phyloP scores from a whole-genome alignment of 2,888 invertebrate genomes.

The Eurois occulta region DNA sequence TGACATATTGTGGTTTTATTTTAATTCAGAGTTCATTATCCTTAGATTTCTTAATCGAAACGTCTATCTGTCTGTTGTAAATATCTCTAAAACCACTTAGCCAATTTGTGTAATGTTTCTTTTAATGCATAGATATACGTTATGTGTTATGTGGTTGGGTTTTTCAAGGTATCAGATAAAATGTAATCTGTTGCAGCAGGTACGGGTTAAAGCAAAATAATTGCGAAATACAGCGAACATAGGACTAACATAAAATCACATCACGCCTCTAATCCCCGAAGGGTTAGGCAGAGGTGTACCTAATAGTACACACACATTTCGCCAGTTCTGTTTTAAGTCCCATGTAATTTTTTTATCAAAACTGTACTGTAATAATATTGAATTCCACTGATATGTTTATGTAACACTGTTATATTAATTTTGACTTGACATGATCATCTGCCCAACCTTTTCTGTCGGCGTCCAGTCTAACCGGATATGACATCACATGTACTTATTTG shows the following conservation, averaged over 20 bases:
- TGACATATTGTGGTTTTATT: conserved; percentile 10
- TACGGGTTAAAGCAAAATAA: neutral
- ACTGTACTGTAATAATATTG: too few species aligned
- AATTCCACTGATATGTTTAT: too few species aligned
- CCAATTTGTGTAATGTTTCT: neutral
- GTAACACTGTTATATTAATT: too few species aligned
- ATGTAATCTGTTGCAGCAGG: neutral
- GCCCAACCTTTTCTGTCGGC: too few species aligned
- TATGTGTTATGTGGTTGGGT: neutral
- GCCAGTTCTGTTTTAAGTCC: too few species aligned
- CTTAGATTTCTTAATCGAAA: neutral
- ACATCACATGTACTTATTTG: too few species aligned
- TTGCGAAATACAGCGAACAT: neutral
- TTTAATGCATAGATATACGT: neutral
- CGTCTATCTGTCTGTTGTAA: neutral
- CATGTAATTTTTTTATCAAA: too few species aligned
- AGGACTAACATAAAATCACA: too few species aligned
- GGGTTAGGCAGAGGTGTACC: too few species aligned
- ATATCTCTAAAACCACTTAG: neutral
- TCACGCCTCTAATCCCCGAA: neutral
- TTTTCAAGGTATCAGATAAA: neutral
- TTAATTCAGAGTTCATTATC: conserved; percentile 6
- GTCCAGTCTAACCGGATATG: too few species aligned
- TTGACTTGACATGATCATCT: too few species aligned
- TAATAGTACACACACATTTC: too few species aligned